Evolutionary conservation across 2,797 vertebrate genomes (phyloP), one percentile per base, ranked within the genome.

Genomic region (Gymnocypris eckloni): DNA sequence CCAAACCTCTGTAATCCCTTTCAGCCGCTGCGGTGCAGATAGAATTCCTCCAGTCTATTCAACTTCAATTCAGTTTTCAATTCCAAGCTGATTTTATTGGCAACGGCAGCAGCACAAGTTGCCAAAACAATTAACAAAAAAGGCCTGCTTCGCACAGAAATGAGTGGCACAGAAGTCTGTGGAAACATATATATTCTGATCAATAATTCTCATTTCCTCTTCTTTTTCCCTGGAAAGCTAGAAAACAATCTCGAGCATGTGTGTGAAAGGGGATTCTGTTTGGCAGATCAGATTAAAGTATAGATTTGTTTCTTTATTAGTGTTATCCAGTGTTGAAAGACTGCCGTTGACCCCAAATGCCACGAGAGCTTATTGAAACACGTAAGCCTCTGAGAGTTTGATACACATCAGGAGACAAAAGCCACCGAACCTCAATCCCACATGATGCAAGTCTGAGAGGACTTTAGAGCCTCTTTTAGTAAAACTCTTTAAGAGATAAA

Each of bases 41-140:
- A 91, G 92, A 93, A 93, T 94, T 92, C 91, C 92, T 92, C 89
- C 85, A 92, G 92, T 91, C 90, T 84, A 91, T 94, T 94, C 92
- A 92, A 89, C 93, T 93, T 91, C 93, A 94, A 94, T 94, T 94
- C 94, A 94, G 92, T 94, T 95, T 95, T 94, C 93, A 94, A 95
- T 95, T 95, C 95, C 95, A 95, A 95, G 94, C 93, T 95, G 93
- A 92, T 94, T 82, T 95, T 93, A 94, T 93, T 94, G 94, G 94
- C 93, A 91, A 87, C 82, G 91, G 88, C 88, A 88, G 91, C 90
- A 91, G 86, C 87, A 84, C 89, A 88, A 28, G 64, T 89, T 92
- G 94, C 93, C 95, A 95, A 93, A 89, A 91, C 91, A 94, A 94
- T 95, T 95, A 94, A 91, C 90, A 89, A 91, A 92, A 92, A 91